Conservation (phyloP, 2,113 vertebrate species). For the Falcunculus frontatus region DNA sequence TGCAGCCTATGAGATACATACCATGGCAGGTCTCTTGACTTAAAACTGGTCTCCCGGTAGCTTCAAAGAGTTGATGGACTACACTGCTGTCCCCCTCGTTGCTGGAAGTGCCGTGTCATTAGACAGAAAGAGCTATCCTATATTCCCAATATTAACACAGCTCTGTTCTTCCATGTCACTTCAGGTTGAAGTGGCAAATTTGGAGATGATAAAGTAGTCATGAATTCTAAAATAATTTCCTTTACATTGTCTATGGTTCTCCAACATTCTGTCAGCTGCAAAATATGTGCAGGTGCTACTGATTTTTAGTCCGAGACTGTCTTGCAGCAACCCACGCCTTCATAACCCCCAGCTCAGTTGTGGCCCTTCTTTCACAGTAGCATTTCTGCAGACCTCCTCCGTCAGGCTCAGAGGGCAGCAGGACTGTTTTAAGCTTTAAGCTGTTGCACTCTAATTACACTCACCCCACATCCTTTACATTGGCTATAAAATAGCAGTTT, state of each 20-base stretch:
- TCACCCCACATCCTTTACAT: neutral
- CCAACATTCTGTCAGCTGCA: neutral
- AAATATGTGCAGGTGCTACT: neutral
- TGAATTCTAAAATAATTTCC: neutral
- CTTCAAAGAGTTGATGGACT: neutral
- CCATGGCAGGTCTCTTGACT: neutral
- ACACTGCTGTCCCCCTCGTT: neutral
- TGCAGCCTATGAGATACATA: neutral
- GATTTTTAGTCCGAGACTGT: neutral
- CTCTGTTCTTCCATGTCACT: neutral
- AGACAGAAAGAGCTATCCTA: neutral
- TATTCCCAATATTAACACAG: neutral
- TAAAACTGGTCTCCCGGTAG: neutral
- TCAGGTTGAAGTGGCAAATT: neutral
- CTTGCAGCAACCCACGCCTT: accelerated
- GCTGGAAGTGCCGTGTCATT: neutral
- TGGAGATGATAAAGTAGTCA: neutral
- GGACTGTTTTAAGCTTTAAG: neutral
- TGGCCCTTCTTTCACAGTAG: neutral
- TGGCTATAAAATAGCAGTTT: neutral
- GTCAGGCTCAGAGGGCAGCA: neutral
- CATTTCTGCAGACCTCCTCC: neutral
- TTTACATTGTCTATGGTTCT: neutral
- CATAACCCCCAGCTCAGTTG: neutral
- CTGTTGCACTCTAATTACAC: neutral